Evolutionary conservation across 2,888 invertebrate genomes (phyloP).

Genomic region (Yponomeuta evonymella): DNA sequence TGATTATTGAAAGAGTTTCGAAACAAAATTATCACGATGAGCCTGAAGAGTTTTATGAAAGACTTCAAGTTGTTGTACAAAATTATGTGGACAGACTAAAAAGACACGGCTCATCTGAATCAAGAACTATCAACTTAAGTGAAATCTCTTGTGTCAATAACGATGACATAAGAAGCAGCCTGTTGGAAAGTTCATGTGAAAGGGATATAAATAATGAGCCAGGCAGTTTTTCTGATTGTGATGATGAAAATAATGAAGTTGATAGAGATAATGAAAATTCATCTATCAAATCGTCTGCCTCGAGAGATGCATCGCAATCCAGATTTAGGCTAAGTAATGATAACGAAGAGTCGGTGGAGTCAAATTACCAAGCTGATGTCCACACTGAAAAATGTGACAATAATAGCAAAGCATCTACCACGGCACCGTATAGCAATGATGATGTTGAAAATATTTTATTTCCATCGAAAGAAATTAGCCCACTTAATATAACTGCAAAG

Average conservation of each 20-base stretch:
- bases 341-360: background rate
- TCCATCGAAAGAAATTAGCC: too few species aligned
- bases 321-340: background rate
- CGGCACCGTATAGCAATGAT: background rate
- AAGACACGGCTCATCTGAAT: background rate
- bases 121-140: background rate
- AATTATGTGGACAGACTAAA: background rate
- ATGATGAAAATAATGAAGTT: background rate
- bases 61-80: constrained; percentile 20
- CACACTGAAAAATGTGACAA: background rate
- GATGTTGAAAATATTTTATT: background rate
- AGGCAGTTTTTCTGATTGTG: background rate
- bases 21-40: constrained; percentile 32
- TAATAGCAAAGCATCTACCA: background rate
- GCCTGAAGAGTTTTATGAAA: constrained; percentile 32
- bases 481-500: too few species aligned
- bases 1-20: constrained; percentile 34
- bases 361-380: background rate
- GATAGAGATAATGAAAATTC: background rate
- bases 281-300: background rate
- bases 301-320: background rate
- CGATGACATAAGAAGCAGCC: background rate
- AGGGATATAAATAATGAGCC: background rate
- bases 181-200: background rate
- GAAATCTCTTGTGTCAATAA: background rate